Evolutionary conservation across 1,140 invertebrate genomes (phyloP), one percentile per base, ranked within the genome.

Genomic region (Hycleus phaleratus): DNA sequence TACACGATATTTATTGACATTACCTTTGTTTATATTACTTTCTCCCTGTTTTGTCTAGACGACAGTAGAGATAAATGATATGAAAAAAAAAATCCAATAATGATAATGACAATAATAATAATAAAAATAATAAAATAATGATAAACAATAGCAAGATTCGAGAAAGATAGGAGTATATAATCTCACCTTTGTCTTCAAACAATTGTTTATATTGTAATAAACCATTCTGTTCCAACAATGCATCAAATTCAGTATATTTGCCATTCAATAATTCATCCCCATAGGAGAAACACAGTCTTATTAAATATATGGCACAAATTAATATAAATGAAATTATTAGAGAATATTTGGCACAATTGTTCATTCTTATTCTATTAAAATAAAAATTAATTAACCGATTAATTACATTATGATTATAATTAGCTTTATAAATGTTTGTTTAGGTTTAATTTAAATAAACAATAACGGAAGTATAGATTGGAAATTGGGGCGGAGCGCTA

Each of bases 161-260:
- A 4, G 10, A 2, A 10, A 1, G 32, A 52, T 46, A 39, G 42
- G 46, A 52, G 18, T 48, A 25, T 32, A 32, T 32, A 32, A 48
- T 42, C 80, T 81, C 73, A 89, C 87, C 87, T 77, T 83, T 79
- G 67, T 85, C 77, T 63, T 75, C 80, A 67, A 88, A 88, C 4
- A 87, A 68, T 54, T 82, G 75, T 62, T 82, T 82, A 67, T 86
- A 86, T 53, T 85, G 77, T 25, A 79, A 73, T 25, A 90, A 74
- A 51, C 83, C 79, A 69, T 84, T 86, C 67, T 86, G 81, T 46
- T 82, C 79, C 45, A 88, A 71, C 87, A 87, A 90, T 64, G 82
- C 77, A 60, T 87, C 83, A 43, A 85, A 83, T 82, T 78, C 32
- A 71, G 78, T 59, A 75, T 71, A 62, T 82, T 79, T 78, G 66